Percentiles rank a stretch among this genome's conserved stretches.
Evolutionary conservation across 2,797 vertebrate species (phyloP).

Genomic region (Cichlasoma orientale): DNA sequence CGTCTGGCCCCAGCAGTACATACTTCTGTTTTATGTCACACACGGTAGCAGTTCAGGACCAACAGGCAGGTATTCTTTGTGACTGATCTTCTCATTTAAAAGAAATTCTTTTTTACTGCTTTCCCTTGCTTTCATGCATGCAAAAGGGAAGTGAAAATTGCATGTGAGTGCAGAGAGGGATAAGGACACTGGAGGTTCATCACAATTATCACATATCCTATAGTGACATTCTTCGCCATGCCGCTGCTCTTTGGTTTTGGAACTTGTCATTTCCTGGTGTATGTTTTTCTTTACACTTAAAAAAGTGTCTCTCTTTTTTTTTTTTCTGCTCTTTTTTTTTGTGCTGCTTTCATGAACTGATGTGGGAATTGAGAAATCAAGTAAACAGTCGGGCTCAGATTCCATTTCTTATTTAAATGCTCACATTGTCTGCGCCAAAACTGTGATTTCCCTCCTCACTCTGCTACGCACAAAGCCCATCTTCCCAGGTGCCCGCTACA

Average conservation of each 20-base stretch:
- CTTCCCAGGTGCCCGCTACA: conserved; percentile 75
- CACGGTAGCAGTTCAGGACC: conserved; percentile 39
- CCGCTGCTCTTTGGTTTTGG: conserved; percentile 16
- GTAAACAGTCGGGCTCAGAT: conserved; percentile 68
- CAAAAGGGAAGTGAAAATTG: conserved; percentile 22
- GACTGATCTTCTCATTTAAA: conserved; percentile 6
- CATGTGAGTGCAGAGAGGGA: conserved; percentile 4
- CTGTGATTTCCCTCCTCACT: conserved; percentile 79
- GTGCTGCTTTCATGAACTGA: conserved; percentile 45
- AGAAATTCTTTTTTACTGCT: neutral
- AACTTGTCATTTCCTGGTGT: conserved; percentile 26
- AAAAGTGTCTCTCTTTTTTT: conserved; percentile 42
- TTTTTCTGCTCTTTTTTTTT: conserved; percentile 5
- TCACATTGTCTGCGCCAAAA: conserved; percentile 79
- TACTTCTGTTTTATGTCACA: conserved; percentile 67
- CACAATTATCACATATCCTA: conserved; percentile 23
- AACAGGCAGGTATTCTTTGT: conserved; percentile 18
- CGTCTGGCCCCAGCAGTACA: conserved; percentile 39
- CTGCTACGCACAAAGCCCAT: conserved; percentile 71
- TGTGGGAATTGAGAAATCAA: conserved; percentile 72
- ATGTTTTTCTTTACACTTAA: conserved; percentile 8
- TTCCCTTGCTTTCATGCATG: neutral
- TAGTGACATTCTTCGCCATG: neutral
- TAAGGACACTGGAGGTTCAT: conserved; percentile 16
- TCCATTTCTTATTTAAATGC: conserved; percentile 80